Evolutionary conservation across 2,113 vertebrate species (phyloP).

Genomic region (Xyrauchen texanus): DNA sequence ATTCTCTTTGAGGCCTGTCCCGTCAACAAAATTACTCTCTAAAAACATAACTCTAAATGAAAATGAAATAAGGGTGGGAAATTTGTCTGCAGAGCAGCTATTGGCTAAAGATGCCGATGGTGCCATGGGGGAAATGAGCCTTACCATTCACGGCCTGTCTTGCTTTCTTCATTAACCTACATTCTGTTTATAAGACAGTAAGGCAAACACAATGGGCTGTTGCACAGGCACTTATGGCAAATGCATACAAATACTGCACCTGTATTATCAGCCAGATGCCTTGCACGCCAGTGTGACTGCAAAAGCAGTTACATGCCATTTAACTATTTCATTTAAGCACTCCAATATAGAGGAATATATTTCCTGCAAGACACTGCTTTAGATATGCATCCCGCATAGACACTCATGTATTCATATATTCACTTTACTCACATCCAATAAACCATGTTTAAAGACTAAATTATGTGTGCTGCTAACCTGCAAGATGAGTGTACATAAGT

Average conservation of each 20-base stretch:
- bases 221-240: background rate
- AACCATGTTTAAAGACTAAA: slow-evolving; percentile 23
- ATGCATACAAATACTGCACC: background rate
- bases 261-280: background rate
- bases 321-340: background rate
- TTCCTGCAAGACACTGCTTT: slow-evolving; percentile 11
- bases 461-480: background rate
- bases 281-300: no score
- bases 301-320: background rate
- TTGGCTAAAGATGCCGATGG: slow-evolving; percentile 1
- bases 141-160: slow-evolving; percentile 16
- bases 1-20: slow-evolving; percentile 1
- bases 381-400: background rate
- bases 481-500: background rate
- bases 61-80: slow-evolving; percentile 5
- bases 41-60: slow-evolving; percentile 32
- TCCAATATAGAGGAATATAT: no score
- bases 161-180: slow-evolving; percentile 36
- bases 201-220: slow-evolving; percentile 3
- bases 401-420: slow-evolving; percentile 16
- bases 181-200: slow-evolving; percentile 31
- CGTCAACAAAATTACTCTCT: background rate
- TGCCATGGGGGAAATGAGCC: slow-evolving; percentile 27
- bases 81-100: background rate
- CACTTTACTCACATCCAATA: background rate